phyloP scores from a whole-genome alignment of 2,113 vertebrate genomes.

The Verasper variegatus region DNA sequence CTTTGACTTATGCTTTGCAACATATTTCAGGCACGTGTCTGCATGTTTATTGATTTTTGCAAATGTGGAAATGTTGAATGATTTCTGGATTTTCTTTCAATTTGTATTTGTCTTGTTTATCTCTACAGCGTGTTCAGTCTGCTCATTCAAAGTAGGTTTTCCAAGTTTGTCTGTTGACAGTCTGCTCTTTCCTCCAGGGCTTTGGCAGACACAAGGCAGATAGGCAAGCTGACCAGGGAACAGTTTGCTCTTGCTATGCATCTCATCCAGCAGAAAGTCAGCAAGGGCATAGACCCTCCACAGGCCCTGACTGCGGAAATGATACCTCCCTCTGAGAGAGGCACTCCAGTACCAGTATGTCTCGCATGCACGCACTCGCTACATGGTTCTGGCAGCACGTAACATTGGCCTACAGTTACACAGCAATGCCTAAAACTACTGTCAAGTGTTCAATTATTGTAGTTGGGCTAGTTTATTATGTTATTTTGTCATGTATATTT shows the following conservation, averaged over 20 bases:
- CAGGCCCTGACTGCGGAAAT: slow-evolving; percentile 92
- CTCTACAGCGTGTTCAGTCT: not conserved
- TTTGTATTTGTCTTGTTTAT: not conserved
- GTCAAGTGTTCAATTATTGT: no score
- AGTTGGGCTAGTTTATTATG: no score
- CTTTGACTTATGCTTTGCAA: not conserved
- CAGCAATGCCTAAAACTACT: no score
- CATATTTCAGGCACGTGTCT: not conserved
- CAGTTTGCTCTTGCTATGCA: slow-evolving; percentile 97
- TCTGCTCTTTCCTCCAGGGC: slow-evolving; percentile 81
- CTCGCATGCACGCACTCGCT: not conserved
- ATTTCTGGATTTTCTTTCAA: not conserved
- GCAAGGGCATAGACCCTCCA: slow-evolving; percentile 94
- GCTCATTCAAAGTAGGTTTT: not conserved
- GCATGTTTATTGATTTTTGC: not conserved
- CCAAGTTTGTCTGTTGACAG: not conserved
- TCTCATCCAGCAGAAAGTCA: slow-evolving; percentile 98
- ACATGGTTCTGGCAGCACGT: not conserved
- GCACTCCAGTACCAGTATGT: slow-evolving; percentile 88
- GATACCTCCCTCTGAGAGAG: slow-evolving; percentile 94
- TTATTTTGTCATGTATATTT: no score
- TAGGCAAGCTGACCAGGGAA: slow-evolving; percentile 94
- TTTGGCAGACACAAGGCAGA: slow-evolving; percentile 94
- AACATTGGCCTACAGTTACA: no score
- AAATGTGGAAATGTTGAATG: no score